These are phyloP conservation scores for Heliocidaris tuberculata DNA, from an alignment of 35 echinoderm and acorn worm genomes.

Conservation along the genomic window DNA sequence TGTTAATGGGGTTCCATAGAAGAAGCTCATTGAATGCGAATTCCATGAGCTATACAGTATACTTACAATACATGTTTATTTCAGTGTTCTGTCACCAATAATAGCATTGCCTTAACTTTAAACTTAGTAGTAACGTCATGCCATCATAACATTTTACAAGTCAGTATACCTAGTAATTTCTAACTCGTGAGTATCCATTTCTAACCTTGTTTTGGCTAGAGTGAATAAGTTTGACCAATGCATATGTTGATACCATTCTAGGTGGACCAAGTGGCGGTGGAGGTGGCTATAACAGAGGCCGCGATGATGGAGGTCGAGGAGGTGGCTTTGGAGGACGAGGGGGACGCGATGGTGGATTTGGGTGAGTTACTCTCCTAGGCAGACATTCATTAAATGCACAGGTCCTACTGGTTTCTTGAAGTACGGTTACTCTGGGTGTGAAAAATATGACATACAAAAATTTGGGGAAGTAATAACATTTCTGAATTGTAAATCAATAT, in stretches of 20 bases:
- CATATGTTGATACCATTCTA: constrained; percentile 5
- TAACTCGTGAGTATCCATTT: neutral
- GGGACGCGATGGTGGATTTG: constrained; percentile 25
- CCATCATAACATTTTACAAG: neutral
- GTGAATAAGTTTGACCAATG: neutral
- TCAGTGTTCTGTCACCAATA: neutral
- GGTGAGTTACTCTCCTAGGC: constrained; percentile 13
- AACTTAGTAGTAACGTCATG: neutral
- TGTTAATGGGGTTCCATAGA: neutral
- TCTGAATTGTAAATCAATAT: too few relatives aligned
- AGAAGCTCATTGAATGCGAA: neutral
- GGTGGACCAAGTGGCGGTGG: constrained; percentile 45
- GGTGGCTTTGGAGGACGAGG: constrained; percentile 24
- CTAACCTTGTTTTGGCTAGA: neutral
- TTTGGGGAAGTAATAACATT: too few relatives aligned
- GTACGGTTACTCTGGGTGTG: too few relatives aligned
- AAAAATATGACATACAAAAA: too few relatives aligned
- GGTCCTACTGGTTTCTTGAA: neutral
- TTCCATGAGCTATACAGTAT: neutral
- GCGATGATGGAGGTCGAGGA: constrained; percentile 44
- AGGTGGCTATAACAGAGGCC: constrained; percentile 15
- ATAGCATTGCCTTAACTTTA: neutral
- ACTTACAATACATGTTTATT: neutral
- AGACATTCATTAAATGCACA: neutral
- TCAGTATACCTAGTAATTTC: neutral